Base-by-base conservation (phyloP, 2,888 invertebrate genomes). In the Yponomeuta sedellus region DNA sequence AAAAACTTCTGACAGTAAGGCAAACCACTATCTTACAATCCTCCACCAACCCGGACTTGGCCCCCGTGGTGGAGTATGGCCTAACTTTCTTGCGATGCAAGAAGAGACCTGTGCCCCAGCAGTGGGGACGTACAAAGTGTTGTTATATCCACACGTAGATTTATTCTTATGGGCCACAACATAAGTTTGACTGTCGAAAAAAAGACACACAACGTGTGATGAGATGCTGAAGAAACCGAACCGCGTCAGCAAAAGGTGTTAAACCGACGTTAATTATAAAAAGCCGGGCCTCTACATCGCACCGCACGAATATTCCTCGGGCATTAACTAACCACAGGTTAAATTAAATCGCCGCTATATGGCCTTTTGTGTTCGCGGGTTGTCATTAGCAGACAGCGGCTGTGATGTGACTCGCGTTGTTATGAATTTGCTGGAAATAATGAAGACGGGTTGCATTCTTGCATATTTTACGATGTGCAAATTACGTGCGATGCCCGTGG, bases 291-390 rank as follows among this genome's bases (percentile, higher is more conserved):
- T 52, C 44, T 16, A 59, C 10, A 59, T 59, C 39, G 19, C 34
- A 20, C 62, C 62, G 34, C 62, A 28, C 12, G 10, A 39, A n/a
- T 22, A 44, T 64, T 64, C 20, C 16, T 22, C 56, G 28, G 25
- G 34, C 34, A 64, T 69, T 66, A 67, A 66, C 52, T 52, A 65
- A 69, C 69, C 69, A 65, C 69, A 69, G 63, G 58, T 63, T 67
- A 64, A 68, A 68, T 64, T 68, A 65, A 66, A 68, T 67, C 66
- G 66, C 40, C 57, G 62, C 59, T 59, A 64, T 68, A 69, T 69
- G 65, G 58, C 68, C 67, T 68, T 69, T 69, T 69, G 69, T 66
- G 66, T 66, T 67, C 65, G 56, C 22, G 34, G 56, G 16, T 58
- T 64, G 66, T 67, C 70, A 67, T 66, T 66, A 69, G 65, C 58